Base-by-base conservation (phyloP, 2,113 vertebrate species). In the Rhea pennata region DNA sequence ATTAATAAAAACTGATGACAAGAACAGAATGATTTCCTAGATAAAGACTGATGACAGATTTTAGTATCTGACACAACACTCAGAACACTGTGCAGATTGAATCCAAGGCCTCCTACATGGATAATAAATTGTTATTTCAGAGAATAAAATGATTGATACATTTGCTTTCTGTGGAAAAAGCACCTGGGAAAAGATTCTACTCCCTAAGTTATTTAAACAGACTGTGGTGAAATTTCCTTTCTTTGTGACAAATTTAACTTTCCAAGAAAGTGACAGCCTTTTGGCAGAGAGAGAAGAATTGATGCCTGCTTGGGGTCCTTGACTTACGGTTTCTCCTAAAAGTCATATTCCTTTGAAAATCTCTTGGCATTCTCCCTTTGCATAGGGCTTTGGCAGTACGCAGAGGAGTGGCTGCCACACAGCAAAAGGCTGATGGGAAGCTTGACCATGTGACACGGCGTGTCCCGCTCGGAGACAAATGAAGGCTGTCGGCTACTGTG, bases 101-200 rank as follows among this genome's bases (percentile, higher is more conserved):
- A 99, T 99, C 97, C 97, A 97, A 98, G 98, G 98, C 98, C 99
- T 98, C 98, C 97, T 97, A 98, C 98, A 98, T 98, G 98, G 98
- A 98, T 99, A 99, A 99, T 99, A 99, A 99, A 99, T 99, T 98
- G 98, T 98, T 99, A 98, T 99, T 99, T 98, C 97, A 98, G 98
- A 98, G 98, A 98, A 99, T 98, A 97, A 98, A 99, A 98, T 99
- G 99, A 99, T 99, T 99, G 99, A 99, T 98, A 98, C 96, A 96
- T 99, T 99, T 98, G 97, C 98, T 98, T 98, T 98, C 95, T 97
- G 96, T 97, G 96, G 97, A 81, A 97, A 96, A 97, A 97, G 93
- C 98, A 98, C 96, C 98, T 98, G 98, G 98, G 98, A 98, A 98
- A 97, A 97, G 93, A 97, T 97, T 97, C 96, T 97, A 86, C 94